Conservation (phyloP, 2,113 vertebrate species). For the Himantopus leucocephalus region DNA sequence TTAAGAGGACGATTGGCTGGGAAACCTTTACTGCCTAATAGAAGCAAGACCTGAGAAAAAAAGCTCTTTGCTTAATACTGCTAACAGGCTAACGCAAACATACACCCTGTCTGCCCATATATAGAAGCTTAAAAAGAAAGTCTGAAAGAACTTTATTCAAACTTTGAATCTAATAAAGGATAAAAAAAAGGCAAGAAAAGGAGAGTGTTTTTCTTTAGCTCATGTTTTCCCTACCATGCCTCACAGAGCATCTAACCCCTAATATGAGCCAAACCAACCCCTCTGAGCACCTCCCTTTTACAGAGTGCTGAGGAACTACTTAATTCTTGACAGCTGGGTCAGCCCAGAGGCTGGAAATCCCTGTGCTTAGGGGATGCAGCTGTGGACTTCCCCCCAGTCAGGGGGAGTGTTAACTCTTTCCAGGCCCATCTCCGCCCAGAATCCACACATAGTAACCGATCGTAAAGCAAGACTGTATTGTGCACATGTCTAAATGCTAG, state of each 20-base stretch:
- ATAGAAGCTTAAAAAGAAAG: neutral
- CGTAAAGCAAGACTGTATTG: neutral
- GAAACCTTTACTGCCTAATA: neutral
- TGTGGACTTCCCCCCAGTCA: neutral
- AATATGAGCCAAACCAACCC: neutral
- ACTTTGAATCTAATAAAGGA: neutral
- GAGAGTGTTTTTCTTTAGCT: neutral
- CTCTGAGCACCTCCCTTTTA: neutral
- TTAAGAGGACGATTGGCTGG: neutral
- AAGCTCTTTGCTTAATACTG: neutral
- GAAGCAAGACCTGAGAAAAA: neutral
- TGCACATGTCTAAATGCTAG: neutral
- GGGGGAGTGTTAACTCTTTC: neutral
- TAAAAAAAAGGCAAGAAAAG: neutral
- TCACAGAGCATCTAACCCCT: neutral
- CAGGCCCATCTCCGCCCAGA: neutral
- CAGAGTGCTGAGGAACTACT: constrained; percentile 1
- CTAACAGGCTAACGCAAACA: neutral
- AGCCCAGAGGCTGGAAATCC: constrained; percentile 18
- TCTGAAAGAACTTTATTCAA: neutral
- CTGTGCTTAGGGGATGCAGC: constrained; percentile 4
- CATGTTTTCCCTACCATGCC: neutral
- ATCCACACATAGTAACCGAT: neutral
- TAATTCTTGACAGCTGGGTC: constrained; percentile 58
- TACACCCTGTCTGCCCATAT: neutral